phyloP scores from a whole-genome alignment of 2,888 invertebrate species.

The Ecliptopera silaceata region DNA sequence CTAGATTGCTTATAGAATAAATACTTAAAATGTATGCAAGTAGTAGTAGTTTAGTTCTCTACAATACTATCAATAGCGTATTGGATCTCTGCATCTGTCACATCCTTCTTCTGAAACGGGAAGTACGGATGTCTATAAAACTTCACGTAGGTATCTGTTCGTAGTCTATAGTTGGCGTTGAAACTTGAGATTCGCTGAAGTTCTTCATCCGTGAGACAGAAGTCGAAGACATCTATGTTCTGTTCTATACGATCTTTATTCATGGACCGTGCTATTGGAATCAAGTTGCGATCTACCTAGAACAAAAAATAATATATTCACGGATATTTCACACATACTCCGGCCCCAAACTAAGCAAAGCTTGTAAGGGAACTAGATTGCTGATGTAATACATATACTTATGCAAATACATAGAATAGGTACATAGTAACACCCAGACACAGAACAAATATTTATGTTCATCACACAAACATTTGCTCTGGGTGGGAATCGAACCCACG shows the following conservation, averaged over 20 bases:
- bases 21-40: background rate
- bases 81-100: constrained; percentile 58
- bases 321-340: too few species aligned
- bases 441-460: too few species aligned
- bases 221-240: constrained; percentile 83
- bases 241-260: constrained; percentile 79
- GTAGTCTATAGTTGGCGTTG: constrained; percentile 69
- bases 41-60: constrained; percentile 9
- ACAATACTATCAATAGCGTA: constrained; percentile 50
- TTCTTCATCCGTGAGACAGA: constrained; percentile 77
- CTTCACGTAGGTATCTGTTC: constrained; percentile 54
- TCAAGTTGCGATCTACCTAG: constrained; percentile 79
- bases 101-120: constrained; percentile 70
- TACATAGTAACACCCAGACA: too few species aligned
- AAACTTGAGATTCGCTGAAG: constrained; percentile 77
- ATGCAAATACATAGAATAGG: too few species aligned
- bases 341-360: too few species aligned
- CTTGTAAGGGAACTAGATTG: too few species aligned
- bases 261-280: constrained; percentile 84
- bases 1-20: too few species aligned
- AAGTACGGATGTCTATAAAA: constrained; percentile 70
- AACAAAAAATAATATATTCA: too few species aligned
- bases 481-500: too few species aligned
- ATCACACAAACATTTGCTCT: too few species aligned
- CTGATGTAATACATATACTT: too few species aligned